These are phyloP conservation scores for Phrixothrix hirtus DNA, from an alignment of 2,888 invertebrate species.

Conservation along the genomic window DNA sequence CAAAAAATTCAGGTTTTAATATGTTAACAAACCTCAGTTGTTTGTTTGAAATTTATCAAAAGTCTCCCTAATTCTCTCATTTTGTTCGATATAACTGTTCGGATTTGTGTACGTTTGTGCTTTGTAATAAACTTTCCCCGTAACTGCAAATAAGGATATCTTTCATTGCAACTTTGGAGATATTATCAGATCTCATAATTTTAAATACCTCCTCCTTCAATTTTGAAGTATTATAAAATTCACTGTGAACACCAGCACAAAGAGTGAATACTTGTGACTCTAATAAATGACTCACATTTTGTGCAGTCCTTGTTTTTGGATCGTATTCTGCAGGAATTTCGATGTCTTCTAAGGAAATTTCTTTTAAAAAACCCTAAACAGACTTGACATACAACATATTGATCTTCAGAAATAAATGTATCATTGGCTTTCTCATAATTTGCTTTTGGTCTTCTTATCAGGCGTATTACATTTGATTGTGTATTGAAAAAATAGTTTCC, in stretches of 20 bases:
- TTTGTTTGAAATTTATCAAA: too few species aligned
- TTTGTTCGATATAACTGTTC: conserved; percentile 32
- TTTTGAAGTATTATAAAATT: too few species aligned
- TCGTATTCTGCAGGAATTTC: conserved; percentile 8
- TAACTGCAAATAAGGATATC: too few species aligned
- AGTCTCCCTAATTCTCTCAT: too few species aligned
- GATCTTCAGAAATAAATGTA: too few species aligned
- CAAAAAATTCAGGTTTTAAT: too few species aligned
- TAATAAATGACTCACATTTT: conserved; percentile 7
- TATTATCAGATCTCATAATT: conserved; percentile 22
- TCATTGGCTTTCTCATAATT: conserved; percentile 6
- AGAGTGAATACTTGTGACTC: conserved; percentile 10
- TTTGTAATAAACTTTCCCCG: conserved; percentile 18
- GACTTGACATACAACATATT: conserved; percentile 14
- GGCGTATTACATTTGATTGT: conserved; percentile 8
- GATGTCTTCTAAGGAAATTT: conserved; percentile 10
- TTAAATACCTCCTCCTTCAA: too few species aligned
- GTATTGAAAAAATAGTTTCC: neutral
- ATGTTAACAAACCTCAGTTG: too few species aligned
- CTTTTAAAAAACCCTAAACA: conserved; percentile 20
- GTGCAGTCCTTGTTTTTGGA: neutral
- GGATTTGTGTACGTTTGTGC: conserved; percentile 29
- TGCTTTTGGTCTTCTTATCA: conserved; percentile 16
- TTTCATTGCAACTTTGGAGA: too few species aligned
- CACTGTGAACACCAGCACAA: too few species aligned